A percentile compares a stretch with the other conserved stretches of the same genome.
phyloP scores from a whole-genome alignment of 2,888 invertebrate genomes.

The Xestia sexstrigata region DNA sequence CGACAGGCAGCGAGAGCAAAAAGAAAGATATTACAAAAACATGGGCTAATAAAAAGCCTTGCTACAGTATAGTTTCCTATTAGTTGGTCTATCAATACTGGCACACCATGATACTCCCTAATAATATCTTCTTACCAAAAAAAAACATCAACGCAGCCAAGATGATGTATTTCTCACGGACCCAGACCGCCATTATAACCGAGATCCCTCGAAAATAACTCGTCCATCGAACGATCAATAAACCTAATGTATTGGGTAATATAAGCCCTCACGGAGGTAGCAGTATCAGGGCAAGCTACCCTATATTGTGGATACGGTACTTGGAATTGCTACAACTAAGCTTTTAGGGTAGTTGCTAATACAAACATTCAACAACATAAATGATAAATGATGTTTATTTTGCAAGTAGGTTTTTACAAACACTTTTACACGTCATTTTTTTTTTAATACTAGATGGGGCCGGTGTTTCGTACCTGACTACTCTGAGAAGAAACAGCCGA shows the following conservation, averaged over 20 bases:
- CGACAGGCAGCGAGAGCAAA: no score
- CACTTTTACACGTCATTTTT: no score
- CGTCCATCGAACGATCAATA: constrained; percentile 79
- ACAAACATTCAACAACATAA: neutral
- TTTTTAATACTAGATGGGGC: no score
- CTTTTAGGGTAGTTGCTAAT: constrained; percentile 13
- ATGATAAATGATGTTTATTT: no score
- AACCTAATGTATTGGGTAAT: constrained; percentile 82
- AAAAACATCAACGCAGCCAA: constrained; percentile 19
- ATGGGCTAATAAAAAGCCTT: neutral
- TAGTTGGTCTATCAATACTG: neutral
- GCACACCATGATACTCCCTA: neutral
- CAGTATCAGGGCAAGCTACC: constrained; percentile 52
- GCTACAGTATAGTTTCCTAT: neutral
- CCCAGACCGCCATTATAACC: constrained; percentile 59
- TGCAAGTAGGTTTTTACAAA: no score
- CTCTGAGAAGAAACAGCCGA: no score
- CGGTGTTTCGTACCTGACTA: no score
- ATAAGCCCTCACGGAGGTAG: constrained; percentile 64
- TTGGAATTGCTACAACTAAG: constrained; percentile 17
- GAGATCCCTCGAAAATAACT: constrained; percentile 72
- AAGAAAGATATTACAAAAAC: no score
- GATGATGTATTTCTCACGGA: constrained; percentile 36
- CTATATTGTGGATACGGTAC: constrained; percentile 31
- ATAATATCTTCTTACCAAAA: constrained; percentile 2